Percentiles rank a stretch among this genome's conserved stretches.
These are phyloP conservation scores for Limanda limanda DNA, from an alignment of 2,113 vertebrate genomes.

Conservation along the genomic window DNA sequence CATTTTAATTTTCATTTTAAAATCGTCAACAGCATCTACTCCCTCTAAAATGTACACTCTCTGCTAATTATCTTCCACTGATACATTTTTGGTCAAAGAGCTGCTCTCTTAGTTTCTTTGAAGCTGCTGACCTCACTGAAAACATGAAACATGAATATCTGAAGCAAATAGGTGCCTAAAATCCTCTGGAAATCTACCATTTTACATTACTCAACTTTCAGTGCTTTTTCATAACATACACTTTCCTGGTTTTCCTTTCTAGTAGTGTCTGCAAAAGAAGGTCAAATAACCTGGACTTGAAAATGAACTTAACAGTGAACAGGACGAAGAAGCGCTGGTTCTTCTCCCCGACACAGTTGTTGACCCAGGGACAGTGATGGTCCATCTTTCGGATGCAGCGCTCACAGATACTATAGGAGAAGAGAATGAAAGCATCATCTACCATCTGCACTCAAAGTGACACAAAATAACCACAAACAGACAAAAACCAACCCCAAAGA, in stretches of 20 bases:
- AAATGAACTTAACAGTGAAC: slow-evolving; percentile 25
- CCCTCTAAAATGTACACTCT: neutral
- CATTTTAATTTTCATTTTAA: too few relatives aligned
- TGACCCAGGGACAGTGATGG: slow-evolving; percentile 55
- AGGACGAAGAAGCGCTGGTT: slow-evolving; percentile 57
- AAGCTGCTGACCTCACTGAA: neutral
- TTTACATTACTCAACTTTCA: too few relatives aligned
- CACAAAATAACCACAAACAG: too few relatives aligned
- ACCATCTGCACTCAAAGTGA: too few relatives aligned
- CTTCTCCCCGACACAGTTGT: slow-evolving; percentile 51
- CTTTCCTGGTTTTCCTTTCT: too few relatives aligned
- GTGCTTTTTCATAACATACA: too few relatives aligned
- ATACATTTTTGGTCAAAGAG: neutral
- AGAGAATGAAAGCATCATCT: neutral
- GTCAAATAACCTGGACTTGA: too few relatives aligned
- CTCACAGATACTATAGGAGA: slow-evolving; percentile 39
- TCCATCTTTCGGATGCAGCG: slow-evolving; percentile 53
- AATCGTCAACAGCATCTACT: neutral
- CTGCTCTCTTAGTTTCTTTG: neutral
- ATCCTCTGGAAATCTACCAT: too few relatives aligned
- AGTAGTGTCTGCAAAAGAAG: too few relatives aligned
- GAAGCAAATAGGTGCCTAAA: too few relatives aligned
- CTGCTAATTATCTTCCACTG: neutral
- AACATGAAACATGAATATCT: neutral
- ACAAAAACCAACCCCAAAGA: too few relatives aligned